Conservation (phyloP, 1,140 invertebrate species). For the Sitodiplosis mosellana region DNA sequence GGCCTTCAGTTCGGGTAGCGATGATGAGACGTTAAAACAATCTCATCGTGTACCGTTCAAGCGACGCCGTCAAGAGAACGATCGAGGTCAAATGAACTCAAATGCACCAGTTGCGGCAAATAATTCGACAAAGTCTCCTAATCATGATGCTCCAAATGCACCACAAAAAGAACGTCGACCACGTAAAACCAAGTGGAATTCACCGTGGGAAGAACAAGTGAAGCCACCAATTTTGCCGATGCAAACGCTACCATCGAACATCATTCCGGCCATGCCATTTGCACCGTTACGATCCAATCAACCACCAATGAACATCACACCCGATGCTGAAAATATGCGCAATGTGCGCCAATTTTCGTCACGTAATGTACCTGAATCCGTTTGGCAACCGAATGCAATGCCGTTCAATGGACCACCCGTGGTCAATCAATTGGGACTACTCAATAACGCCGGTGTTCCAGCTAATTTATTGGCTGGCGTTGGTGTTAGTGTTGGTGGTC, state of each 20-base stretch:
- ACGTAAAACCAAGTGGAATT: constrained; percentile 10
- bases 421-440: too few species aligned
- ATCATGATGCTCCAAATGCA: neutral
- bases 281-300: neutral
- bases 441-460: too few species aligned
- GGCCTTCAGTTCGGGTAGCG: neutral
- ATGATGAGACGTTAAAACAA: constrained; percentile 4
- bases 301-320: neutral
- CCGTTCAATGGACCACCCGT: too few species aligned
- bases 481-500: too few species aligned
- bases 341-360: neutral
- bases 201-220: constrained; percentile 1
- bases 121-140: too few species aligned
- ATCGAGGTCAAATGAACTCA: too few species aligned
- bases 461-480: too few species aligned
- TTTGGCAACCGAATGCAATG: neutral
- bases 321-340: neutral
- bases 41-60: too few species aligned
- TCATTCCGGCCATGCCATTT: neutral
- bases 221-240: neutral
- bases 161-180: neutral
- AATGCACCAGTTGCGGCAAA: too few species aligned
- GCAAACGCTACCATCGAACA: neutral
- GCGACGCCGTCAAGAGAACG: too few species aligned
- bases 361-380: neutral